Percentiles rank a stretch among this genome's conserved stretches.
Evolutionary conservation across 2,113 vertebrate genomes (phyloP).

Genomic region (Aegypius monachus): DNA sequence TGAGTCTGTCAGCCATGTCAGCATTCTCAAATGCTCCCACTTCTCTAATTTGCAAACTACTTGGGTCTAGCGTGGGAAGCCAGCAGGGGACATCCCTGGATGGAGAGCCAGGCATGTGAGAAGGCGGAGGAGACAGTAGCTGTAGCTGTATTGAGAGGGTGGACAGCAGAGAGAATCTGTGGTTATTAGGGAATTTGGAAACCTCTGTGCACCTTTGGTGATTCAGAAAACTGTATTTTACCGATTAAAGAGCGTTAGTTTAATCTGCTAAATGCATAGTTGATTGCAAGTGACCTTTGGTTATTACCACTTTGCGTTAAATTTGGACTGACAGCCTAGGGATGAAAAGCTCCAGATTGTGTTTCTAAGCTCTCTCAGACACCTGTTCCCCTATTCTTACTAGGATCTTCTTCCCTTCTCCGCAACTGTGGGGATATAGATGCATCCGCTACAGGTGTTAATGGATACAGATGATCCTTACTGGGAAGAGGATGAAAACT

Average conservation of each 20-base stretch:
- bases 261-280: neutral
- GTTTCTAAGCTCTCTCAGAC: neutral
- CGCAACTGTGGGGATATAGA: rapidly evolving
- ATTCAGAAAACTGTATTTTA: neutral
- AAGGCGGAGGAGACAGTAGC: neutral
- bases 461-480: neutral
- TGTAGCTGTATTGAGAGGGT: neutral
- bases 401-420: neutral
- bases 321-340: neutral
- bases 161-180: neutral
- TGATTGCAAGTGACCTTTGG: neutral
- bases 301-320: neutral
- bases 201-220: neutral
- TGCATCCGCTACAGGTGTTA: neutral
- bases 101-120: neutral
- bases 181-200: neutral
- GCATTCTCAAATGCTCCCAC: neutral
- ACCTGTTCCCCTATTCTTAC: neutral
- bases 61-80: neutral
- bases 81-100: neutral
- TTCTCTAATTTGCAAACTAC: constrained; percentile 20
- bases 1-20: neutral
- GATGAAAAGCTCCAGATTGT: neutral
- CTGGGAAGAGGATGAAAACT: neutral
- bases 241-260: neutral